Evolutionary conservation across 2,888 invertebrate genomes (phyloP).

Genomic region (Elysia crispata): DNA sequence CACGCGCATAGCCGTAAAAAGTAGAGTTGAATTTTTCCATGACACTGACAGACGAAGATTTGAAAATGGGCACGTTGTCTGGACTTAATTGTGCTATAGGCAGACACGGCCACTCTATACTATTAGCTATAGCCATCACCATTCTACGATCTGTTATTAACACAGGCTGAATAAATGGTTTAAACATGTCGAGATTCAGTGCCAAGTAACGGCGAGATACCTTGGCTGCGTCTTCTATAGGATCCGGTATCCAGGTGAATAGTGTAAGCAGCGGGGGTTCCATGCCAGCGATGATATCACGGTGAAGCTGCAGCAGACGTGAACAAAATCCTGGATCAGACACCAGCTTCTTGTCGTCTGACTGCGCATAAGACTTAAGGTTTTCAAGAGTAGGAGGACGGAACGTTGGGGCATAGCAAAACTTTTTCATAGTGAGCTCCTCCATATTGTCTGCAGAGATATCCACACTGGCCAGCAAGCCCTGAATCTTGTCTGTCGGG

Average conservation of each 20-base stretch:
- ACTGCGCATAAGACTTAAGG: too few relatives aligned
- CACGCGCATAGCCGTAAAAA: constrained; percentile 38
- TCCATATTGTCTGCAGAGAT: too few relatives aligned
- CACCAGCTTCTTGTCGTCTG: too few relatives aligned
- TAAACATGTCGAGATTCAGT: constrained; percentile 24
- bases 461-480: too few relatives aligned
- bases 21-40: constrained; percentile 27
- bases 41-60: not conserved
- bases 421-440: too few relatives aligned
- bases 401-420: too few relatives aligned
- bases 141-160: constrained; percentile 28
- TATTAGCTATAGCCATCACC: constrained; percentile 28
- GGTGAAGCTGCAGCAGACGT: not conserved
- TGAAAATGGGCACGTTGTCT: constrained; percentile 27
- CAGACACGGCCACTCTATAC: constrained; percentile 27
- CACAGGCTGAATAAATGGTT: constrained; percentile 36
- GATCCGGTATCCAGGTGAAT: constrained; percentile 42
- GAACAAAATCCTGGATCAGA: constrained; percentile 15
- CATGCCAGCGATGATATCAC: constrained; percentile 10
- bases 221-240: not conserved
- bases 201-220: constrained; percentile 3
- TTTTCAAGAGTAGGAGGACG: too few relatives aligned
- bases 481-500: too few relatives aligned
- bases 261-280: constrained; percentile 23
- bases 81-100: not conserved